Conservation (phyloP, 2,888 invertebrate species). For the Escarpia spicata region DNA sequence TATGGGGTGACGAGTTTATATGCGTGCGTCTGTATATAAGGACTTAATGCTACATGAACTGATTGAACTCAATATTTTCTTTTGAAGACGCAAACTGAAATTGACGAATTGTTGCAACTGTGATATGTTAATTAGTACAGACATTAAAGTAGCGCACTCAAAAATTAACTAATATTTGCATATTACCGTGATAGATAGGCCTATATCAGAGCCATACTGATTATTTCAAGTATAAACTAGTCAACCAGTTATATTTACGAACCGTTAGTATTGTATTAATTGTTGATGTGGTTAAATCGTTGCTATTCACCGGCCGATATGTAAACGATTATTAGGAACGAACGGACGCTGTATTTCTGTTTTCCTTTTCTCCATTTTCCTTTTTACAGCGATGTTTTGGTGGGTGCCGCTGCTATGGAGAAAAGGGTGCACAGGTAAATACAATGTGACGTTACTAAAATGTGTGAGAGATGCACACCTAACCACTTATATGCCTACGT, state of each 20-base stretch:
- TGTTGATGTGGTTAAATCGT: not conserved
- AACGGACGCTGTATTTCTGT: too few relatives aligned
- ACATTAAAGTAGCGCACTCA: not conserved
- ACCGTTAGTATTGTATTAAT: not conserved
- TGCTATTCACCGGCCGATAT: not conserved
- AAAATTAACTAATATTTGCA: not conserved
- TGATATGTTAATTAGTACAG: not conserved
- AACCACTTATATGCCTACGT: not conserved
- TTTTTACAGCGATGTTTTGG: slow-evolving; percentile 9
- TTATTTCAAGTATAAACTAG: not conserved
- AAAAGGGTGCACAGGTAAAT: slow-evolving; percentile 21
- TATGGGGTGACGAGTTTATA: not conserved
- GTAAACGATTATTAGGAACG: too few relatives aligned
- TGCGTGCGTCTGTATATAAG: not conserved
- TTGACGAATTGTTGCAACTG: too few relatives aligned
- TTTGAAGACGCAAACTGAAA: too few relatives aligned
- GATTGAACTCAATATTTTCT: not conserved
- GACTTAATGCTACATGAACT: not conserved
- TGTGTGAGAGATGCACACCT: too few relatives aligned
- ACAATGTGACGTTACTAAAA: not conserved
- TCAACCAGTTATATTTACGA: not conserved
- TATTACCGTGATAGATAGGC: not conserved
- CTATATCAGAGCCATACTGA: not conserved
- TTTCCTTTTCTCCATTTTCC: too few relatives aligned
- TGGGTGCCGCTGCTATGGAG: slow-evolving; percentile 20